Evolutionary conservation across 1,140 invertebrate species (phyloP).

Genomic region (Dryas iulia): DNA sequence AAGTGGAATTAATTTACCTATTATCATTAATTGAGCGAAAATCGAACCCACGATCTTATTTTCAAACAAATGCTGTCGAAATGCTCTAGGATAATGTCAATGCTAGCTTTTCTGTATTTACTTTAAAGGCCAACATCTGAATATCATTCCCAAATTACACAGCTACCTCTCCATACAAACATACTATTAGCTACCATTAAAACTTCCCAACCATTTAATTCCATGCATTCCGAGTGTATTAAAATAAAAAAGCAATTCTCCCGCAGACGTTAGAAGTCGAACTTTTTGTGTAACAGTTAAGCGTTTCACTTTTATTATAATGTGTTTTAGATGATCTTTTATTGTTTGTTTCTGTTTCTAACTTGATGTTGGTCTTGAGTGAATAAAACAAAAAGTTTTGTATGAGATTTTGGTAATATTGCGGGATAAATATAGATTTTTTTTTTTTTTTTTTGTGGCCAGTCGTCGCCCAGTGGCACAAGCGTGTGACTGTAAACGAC

Average conservation of each 20-base stretch:
- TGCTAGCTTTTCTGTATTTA: background rate
- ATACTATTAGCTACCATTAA: background rate
- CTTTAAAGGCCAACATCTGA: background rate
- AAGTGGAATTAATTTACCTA: no score
- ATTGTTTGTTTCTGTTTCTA: background rate
- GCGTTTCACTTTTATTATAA: constrained; percentile 14
- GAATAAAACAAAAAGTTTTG: background rate
- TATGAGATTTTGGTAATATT: no score
- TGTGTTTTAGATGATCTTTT: constrained; percentile 10
- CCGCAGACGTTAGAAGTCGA: constrained; percentile 14
- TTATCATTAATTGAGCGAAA: no score
- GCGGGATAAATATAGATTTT: no score
- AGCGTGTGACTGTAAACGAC: no score
- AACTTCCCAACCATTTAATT: background rate
- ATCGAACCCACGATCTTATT: no score
- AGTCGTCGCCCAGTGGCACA: no score
- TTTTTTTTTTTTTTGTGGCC: no score
- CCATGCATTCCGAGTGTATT: background rate
- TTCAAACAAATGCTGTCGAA: no score
- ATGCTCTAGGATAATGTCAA: no score
- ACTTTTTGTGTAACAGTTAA: constrained; percentile 6
- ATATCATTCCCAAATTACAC: no score
- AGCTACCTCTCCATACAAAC: background rate
- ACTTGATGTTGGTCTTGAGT: background rate
- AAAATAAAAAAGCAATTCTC: constrained; percentile 20